A percentile compares a stretch with the other conserved stretches of the same genome.
Conservation (phyloP, 2,888 invertebrate species). For the Plagodis pulveraria region DNA sequence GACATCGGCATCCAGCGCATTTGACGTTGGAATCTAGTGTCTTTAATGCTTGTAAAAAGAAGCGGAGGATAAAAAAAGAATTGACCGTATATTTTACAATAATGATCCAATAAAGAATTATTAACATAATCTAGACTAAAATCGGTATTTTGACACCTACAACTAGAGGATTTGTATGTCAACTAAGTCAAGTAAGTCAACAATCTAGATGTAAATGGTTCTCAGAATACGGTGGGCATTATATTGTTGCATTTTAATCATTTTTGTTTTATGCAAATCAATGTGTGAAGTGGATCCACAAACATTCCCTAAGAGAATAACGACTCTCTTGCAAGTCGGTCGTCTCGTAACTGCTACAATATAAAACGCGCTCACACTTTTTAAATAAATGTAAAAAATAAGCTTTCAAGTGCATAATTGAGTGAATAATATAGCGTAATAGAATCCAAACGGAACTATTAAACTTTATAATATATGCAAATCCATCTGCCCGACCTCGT, state of each 20-base stretch:
- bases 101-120: slow-evolving; percentile 18
- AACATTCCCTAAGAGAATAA: slow-evolving; percentile 69
- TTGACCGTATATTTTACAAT: slow-evolving; percentile 28
- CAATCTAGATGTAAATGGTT: slow-evolving; percentile 56
- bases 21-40: neutral
- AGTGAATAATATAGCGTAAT: slow-evolving; percentile 49
- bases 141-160: slow-evolving; percentile 39
- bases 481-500: slow-evolving; percentile 70
- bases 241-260: slow-evolving; percentile 66
- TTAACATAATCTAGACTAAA: slow-evolving; percentile 22
- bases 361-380: slow-evolving; percentile 43
- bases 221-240: slow-evolving; percentile 55
- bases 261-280: slow-evolving; percentile 71
- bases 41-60: slow-evolving; percentile 16
- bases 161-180: slow-evolving; percentile 44
- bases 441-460: slow-evolving; percentile 52
- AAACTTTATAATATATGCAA: slow-evolving; percentile 68
- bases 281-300: slow-evolving; percentile 60
- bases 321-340: slow-evolving; percentile 66
- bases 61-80: neutral
- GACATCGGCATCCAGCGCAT: no score
- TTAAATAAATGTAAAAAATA: slow-evolving; percentile 44
- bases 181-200: slow-evolving; percentile 47
- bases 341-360: slow-evolving; percentile 57
- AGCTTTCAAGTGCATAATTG: slow-evolving; percentile 50